Percentiles rank a stretch among this genome's conserved stretches.
Conservation (phyloP, 2,888 invertebrate genomes). For the Aquatica leii region DNA sequence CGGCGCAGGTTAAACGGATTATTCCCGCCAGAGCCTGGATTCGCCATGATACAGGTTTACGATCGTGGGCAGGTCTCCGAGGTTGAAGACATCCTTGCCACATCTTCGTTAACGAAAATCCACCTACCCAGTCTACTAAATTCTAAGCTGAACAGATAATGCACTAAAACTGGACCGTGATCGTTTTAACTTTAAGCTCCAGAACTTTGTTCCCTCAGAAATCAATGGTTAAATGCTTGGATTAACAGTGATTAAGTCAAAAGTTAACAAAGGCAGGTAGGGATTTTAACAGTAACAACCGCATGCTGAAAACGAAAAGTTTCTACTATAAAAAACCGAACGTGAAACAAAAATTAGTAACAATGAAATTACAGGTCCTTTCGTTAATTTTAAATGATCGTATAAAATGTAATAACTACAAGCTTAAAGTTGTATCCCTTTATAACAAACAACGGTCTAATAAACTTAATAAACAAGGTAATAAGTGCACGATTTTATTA, state of each 20-base stretch:
- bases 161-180: slow-evolving; percentile 45
- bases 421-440: no score
- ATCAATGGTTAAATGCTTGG: slow-evolving; percentile 26
- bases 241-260: slow-evolving; percentile 5
- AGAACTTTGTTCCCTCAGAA: slow-evolving; percentile 16
- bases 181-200: slow-evolving; percentile 34
- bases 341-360: no score
- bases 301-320: neutral
- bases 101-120: slow-evolving; percentile 34
- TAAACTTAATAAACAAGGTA: no score
- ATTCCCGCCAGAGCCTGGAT: slow-evolving; percentile 48
- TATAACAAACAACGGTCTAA: no score
- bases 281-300: slow-evolving; percentile 5
- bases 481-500: no score
- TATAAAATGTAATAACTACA: no score
- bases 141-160: slow-evolving; percentile 45
- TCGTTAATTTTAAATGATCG: no score
- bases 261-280: slow-evolving; percentile 19
- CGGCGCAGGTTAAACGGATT: slow-evolving; percentile 60
- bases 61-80: slow-evolving; percentile 36
- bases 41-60: slow-evolving; percentile 41
- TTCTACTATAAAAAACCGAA: no score
- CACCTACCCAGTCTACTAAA: slow-evolving; percentile 31
- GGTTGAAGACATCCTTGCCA: slow-evolving; percentile 38
- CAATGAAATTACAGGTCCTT: no score